Evolutionary conservation across 2,797 vertebrate species (phyloP), one percentile per base, ranked within the genome.

Genomic region (Nothura maculosa): DNA sequence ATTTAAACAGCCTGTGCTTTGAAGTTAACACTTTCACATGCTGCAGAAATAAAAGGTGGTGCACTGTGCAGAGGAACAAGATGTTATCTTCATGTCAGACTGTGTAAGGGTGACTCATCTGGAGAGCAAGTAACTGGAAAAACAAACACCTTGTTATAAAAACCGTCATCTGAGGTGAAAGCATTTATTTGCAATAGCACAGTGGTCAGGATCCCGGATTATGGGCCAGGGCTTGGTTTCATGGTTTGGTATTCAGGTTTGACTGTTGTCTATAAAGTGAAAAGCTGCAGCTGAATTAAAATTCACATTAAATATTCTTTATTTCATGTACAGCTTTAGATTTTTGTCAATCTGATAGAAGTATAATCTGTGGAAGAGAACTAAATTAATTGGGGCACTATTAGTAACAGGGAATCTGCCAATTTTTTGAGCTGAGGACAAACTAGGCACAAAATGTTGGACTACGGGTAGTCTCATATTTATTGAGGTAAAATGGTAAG

Each of bases 41-140:
- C 32, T 91, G 6, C 21, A 40, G 30, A 86, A 80, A 36, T 70
- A 40, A 61, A 83, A 87, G 21, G 36, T 66, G 57, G n/a, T 81
- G 40, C 52, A 17, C 60, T 69, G 1, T 27, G 27, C 30, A 75
- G 57, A 77, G 17, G 19, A 36, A 27, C 38, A 85, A 72, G 81
- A 85, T 81, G 40, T 74, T 95, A 86, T 93, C 88, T 57, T 68
- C 8, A 3, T 30, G 32, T 75, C 30, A 48, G 40, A 32, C 58
- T 87, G 11, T 24, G 48, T 43, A 64, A 45, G 28, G 18, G 32
- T 93, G 90, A 89, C 61, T 95, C 90, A 87, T 81, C n/a, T 66
- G 36, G 69, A 85, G 57, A 85, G 30, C 47, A 85, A 77, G 67
- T 80, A 86, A 63, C 63, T 72, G 48, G n/a, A 63, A 89, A 92